These are phyloP conservation scores for Gasterosteus aculeatus DNA, from an alignment of 2,113 vertebrate species.

Conservation along the genomic window DNA sequence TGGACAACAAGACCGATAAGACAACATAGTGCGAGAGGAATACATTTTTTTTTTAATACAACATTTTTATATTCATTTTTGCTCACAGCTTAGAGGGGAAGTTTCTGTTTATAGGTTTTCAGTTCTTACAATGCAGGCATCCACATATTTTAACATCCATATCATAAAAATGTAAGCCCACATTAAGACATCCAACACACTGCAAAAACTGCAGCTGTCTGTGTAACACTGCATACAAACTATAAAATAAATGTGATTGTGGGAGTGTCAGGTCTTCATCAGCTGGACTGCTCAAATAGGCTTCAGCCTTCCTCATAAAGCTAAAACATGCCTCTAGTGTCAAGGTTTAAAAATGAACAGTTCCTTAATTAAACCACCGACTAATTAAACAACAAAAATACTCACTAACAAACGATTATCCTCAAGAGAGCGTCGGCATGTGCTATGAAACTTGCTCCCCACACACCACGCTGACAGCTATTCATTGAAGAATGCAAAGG, in stretches of 20 bases:
- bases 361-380: conserved; percentile 28
- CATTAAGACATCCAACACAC: background rate
- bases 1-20: too few relatives aligned
- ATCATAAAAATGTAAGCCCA: background rate
- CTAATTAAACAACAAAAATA: conserved; percentile 32
- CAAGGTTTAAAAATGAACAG: background rate
- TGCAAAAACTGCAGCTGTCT: background rate
- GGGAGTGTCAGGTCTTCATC: background rate
- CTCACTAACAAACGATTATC: conserved; percentile 11
- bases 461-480: background rate
- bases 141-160: too few relatives aligned
- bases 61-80: background rate
- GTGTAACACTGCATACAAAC: too few relatives aligned
- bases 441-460: conserved; percentile 6
- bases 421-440: conserved; percentile 26
- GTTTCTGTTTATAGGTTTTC: background rate
- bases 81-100: background rate
- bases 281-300: background rate
- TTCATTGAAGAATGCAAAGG: conserved; percentile 20
- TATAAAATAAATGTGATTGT: background rate
- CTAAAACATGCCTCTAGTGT: background rate
- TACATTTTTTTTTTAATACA: background rate
- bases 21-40: too few relatives aligned
- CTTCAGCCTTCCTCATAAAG: background rate
- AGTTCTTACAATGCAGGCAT: background rate